Conservation (phyloP, 2,797 vertebrate species). For the Anas bahamensis region DNA sequence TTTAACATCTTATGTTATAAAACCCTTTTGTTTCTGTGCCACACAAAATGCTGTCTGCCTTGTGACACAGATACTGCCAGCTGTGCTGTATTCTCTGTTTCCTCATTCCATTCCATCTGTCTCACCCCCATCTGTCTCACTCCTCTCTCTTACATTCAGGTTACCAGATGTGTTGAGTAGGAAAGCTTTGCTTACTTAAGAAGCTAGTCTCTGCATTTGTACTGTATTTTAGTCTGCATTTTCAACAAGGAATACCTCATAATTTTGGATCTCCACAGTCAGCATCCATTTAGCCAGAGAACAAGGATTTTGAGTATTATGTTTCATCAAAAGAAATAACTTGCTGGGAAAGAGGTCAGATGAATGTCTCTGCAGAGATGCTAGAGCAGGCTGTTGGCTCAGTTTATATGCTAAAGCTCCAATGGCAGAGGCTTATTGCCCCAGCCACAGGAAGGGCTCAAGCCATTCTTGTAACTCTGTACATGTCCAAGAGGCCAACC, state of each 20-base stretch:
- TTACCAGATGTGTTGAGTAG: neutral
- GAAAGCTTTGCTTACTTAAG: neutral
- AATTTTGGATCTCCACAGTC: neutral
- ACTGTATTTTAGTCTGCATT: neutral
- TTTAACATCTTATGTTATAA: neutral
- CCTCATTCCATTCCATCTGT: neutral
- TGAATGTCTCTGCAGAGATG: neutral
- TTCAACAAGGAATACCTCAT: neutral
- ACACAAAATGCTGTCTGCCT: neutral
- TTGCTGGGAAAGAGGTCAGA: neutral
- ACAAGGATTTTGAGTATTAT: neutral
- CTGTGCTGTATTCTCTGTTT: constrained; percentile 11
- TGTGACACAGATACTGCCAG: neutral
- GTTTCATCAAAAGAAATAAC: neutral
- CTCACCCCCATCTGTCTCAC: neutral
- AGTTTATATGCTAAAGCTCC: neutral
- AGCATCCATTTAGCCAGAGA: neutral
- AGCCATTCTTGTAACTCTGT: neutral
- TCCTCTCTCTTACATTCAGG: neutral
- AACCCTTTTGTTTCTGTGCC: neutral
- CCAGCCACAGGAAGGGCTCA: neutral
- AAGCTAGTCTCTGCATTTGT: neutral
- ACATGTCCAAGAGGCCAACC: neutral
- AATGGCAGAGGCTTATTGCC: neutral
- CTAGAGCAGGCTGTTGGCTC: neutral